phyloP scores from a whole-genome alignment of 1,140 invertebrate genomes.

The Lepidostoma basale region DNA sequence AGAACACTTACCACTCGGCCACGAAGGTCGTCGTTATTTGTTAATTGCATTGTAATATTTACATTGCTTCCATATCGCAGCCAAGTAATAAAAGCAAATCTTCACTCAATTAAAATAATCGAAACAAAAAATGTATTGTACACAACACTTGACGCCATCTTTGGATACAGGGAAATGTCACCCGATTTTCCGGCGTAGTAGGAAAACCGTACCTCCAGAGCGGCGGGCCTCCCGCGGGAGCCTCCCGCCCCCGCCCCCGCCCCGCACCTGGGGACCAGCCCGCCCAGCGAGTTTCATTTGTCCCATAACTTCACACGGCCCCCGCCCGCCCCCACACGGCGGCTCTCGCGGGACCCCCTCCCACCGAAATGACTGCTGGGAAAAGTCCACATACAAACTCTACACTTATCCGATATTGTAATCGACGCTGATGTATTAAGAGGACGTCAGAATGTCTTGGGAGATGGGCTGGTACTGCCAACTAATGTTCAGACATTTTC shows the following conservation, averaged over 20 bases:
- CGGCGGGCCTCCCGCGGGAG: neutral
- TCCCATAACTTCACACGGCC: constrained; percentile 34
- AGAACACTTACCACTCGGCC: too few relatives aligned
- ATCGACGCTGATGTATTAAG: neutral
- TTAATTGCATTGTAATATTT: too few relatives aligned
- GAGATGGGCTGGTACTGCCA: too few relatives aligned
- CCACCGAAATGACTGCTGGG: constrained; percentile 9
- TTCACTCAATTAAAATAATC: too few relatives aligned
- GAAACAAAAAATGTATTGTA: neutral
- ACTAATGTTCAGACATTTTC: too few relatives aligned
- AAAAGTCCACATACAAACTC: constrained; percentile 5
- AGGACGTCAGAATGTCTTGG: too few relatives aligned
- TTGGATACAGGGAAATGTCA: constrained; percentile 8
- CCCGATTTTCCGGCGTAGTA: neutral
- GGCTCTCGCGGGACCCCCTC: constrained; percentile 6
- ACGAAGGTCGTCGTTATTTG: too few relatives aligned
- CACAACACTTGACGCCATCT: too few relatives aligned
- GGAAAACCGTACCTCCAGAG: constrained; percentile 25
- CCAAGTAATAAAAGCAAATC: too few relatives aligned
- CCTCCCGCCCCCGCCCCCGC: neutral
- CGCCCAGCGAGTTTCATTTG: constrained; percentile 32
- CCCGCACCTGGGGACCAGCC: neutral
- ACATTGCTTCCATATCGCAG: too few relatives aligned
- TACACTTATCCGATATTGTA: constrained; percentile 8
- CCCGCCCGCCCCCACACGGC: neutral